Conservation (phyloP, 2,113 vertebrate species). For the Eulemur rufifrons region DNA sequence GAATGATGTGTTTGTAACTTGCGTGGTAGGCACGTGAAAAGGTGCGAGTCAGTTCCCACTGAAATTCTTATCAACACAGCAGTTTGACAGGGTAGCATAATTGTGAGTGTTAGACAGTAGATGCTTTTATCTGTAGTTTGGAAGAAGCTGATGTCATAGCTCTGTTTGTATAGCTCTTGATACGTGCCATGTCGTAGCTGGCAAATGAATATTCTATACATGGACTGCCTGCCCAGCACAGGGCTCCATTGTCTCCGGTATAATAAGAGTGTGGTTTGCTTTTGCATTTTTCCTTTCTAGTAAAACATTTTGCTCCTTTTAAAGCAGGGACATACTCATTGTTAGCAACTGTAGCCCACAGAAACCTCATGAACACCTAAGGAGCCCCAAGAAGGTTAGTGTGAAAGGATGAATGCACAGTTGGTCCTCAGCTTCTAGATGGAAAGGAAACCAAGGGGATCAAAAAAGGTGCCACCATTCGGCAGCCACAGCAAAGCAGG, state of each 20-base stretch:
- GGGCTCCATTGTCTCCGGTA: slow-evolving; percentile 10
- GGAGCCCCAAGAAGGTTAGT: slow-evolving; percentile 21
- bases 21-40: neutral
- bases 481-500: neutral
- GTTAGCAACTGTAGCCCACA: slow-evolving; percentile 64
- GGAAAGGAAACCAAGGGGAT: slow-evolving; percentile 18
- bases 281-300: slow-evolving; percentile 59
- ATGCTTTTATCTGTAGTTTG: slow-evolving; percentile 19
- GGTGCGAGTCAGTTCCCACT: slow-evolving; percentile 2
- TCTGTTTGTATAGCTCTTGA: slow-evolving; percentile 21
- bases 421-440: neutral
- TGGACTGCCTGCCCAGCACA: slow-evolving; percentile 45
- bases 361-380: slow-evolving; percentile 57
- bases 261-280: slow-evolving; percentile 21
- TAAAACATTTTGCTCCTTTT: slow-evolving; percentile 71
- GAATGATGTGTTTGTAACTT: slow-evolving; percentile 26
- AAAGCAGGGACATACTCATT: slow-evolving; percentile 73
- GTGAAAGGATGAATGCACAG: neutral
- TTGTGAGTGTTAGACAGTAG: slow-evolving; percentile 32
- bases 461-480: neutral
- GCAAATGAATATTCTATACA: slow-evolving; percentile 53
- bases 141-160: slow-evolving; percentile 51
- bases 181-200: neutral
- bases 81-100: slow-evolving; percentile 32
- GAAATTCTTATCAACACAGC: slow-evolving; percentile 47